A percentile compares a stretch with the other conserved stretches of the same genome.
These are phyloP conservation scores for Resseliella maxima DNA, from an alignment of 2,888 invertebrate genomes.

Conservation along the genomic window DNA sequence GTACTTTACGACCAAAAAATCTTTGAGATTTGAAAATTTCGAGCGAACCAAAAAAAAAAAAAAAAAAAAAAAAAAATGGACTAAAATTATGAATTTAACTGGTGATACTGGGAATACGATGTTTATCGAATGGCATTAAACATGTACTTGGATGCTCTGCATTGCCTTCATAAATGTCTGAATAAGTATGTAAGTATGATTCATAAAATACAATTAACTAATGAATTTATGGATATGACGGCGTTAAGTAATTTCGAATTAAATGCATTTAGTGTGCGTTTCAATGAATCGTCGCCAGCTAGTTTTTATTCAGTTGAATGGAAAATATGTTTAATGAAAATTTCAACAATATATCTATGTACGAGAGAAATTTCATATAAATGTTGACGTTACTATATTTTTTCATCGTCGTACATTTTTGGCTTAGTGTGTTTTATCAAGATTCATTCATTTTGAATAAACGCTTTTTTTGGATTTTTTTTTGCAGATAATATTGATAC, in stretches of 20 bases:
- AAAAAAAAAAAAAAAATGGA: not conserved
- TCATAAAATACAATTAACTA: conserved; percentile 30
- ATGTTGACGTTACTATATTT: not conserved
- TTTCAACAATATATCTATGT: not conserved
- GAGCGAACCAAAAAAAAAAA: not conserved
- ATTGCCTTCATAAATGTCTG: conserved; percentile 40
- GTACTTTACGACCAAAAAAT: not conserved
- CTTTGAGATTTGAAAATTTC: not conserved
- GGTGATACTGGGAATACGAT: not conserved
- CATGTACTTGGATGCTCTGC: not conserved
- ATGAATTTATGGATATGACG: conserved; percentile 54
- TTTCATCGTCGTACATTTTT: too few species aligned
- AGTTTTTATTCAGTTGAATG: not conserved
- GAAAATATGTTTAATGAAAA: not conserved
- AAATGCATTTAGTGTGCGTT: not conserved
- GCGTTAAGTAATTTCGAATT: conserved; percentile 54
- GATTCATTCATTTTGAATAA: too few species aligned
- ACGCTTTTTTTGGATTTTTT: too few species aligned
- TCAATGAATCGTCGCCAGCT: conserved; percentile 24
- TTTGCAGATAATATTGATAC: too few species aligned
- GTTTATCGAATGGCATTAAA: conserved; percentile 32
- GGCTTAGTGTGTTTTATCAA: too few species aligned
- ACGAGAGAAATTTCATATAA: not conserved
- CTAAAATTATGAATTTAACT: not conserved
- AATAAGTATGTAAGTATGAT: conserved; percentile 36